phyloP scores from a whole-genome alignment of 2,888 invertebrate species.

The Yponomeuta cagnagella region DNA sequence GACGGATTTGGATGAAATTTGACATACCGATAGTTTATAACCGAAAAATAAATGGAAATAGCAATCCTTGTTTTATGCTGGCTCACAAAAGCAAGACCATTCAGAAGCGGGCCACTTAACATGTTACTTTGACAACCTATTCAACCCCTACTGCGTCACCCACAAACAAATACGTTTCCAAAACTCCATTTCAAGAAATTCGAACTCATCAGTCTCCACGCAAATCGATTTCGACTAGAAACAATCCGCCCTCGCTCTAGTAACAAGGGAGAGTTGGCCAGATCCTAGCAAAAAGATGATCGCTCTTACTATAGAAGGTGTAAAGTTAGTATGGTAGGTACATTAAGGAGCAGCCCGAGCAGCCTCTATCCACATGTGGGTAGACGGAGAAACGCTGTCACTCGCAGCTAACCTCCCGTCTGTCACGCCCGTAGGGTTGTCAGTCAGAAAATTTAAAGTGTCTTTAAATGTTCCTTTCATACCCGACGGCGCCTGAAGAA shows the following conservation, averaged over 20 bases:
- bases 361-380: slow-evolving; percentile 4
- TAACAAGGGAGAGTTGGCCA: not conserved
- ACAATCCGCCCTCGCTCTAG: not conserved
- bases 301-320: no score
- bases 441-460: no score
- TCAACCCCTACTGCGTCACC: not conserved
- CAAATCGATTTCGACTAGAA: not conserved
- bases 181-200: not conserved
- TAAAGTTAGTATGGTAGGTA: no score
- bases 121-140: not conserved
- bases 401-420: slow-evolving; percentile 15
- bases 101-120: not conserved
- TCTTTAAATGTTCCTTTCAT: no score
- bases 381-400: slow-evolving; percentile 19
- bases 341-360: no score
- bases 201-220: not conserved
- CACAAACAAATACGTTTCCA: not conserved
- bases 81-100: no score
- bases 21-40: no score
- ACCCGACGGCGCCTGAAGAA: no score
- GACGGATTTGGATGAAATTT: no score
- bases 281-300: no score
- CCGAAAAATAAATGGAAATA: no score
- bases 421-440: slow-evolving; percentile 3
- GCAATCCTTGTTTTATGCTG: no score